Percentiles rank a stretch among this genome's conserved stretches.
Conservation (phyloP, 2,888 invertebrate species). For the Stictocephala bisonia region DNA sequence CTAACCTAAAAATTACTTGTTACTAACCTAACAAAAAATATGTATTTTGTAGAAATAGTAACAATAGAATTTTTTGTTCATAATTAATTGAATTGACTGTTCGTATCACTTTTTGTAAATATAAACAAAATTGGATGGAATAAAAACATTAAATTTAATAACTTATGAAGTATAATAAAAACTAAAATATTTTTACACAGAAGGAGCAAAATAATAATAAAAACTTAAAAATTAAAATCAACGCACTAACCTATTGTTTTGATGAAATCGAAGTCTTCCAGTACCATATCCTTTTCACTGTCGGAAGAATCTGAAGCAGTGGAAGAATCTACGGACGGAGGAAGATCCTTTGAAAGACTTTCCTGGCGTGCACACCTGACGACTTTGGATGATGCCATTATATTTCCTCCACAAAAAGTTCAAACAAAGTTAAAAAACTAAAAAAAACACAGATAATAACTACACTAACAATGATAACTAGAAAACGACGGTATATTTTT, state of each 20-base stretch:
- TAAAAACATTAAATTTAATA: too few species aligned
- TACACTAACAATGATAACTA: not conserved
- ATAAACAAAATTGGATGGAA: too few species aligned
- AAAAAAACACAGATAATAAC: not conserved
- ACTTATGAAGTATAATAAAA: too few species aligned
- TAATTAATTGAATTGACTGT: too few species aligned
- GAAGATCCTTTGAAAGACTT: conserved; percentile 53
- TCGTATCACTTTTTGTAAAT: too few species aligned
- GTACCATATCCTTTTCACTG: conserved; percentile 57
- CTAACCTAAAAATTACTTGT: too few species aligned
- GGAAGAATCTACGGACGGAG: conserved; percentile 53
- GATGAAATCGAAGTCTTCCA: conserved; percentile 86
- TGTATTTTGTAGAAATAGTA: too few species aligned
- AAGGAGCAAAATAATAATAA: too few species aligned
- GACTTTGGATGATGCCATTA: conserved; percentile 49
- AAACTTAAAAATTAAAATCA: too few species aligned
- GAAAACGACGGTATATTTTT: not conserved
- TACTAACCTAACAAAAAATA: too few species aligned
- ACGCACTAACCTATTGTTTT: conserved; percentile 89
- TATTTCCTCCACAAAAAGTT: not conserved
- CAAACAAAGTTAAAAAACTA: not conserved
- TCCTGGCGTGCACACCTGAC: conserved; percentile 46
- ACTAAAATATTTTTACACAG: too few species aligned
- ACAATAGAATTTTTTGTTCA: too few species aligned
- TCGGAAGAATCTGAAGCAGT: conserved; percentile 54